These are phyloP conservation scores for Tupaia chinensis DNA, from an alignment of 2,113 vertebrate genomes.

Conservation along the genomic window DNA sequence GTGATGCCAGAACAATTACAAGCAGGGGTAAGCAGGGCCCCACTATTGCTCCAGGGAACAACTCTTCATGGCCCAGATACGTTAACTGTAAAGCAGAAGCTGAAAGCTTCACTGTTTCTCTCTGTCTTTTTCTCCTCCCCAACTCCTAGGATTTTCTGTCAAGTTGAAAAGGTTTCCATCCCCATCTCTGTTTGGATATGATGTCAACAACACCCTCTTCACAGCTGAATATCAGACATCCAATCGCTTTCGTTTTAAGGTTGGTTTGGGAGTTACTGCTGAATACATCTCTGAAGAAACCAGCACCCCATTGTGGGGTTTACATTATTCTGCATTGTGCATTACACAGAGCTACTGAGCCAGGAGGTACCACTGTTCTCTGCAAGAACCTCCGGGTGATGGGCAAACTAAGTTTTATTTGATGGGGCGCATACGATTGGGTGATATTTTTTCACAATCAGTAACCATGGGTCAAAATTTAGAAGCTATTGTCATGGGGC, in stretches of 20 bases:
- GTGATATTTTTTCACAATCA: not conserved
- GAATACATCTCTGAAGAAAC: not conserved
- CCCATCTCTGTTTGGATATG: conserved; percentile 69
- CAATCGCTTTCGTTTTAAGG: conserved; percentile 80
- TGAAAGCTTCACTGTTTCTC: not conserved
- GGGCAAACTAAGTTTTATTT: not conserved
- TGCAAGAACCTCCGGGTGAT: not conserved
- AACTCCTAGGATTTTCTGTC: not conserved
- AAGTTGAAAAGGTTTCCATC: conserved; percentile 30
- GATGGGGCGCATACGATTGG: accelerated
- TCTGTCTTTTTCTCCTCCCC: not conserved
- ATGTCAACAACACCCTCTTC: not conserved
- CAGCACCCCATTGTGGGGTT: accelerated
- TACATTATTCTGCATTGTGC: too few relatives aligned
- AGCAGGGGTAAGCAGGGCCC: conserved; percentile 37
- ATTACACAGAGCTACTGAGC: not conserved
- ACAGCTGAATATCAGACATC: conserved; percentile 68
- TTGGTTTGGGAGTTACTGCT: not conserved
- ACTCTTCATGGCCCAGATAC: not conserved
- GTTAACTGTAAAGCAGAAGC: not conserved
- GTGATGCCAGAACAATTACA: accelerated
- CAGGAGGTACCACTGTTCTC: not conserved
- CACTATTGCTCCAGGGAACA: not conserved
- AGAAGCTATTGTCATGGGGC: not conserved
- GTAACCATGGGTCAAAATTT: not conserved